Base-by-base conservation (phyloP, 2,113 vertebrate species). In the Austrofundulus limnaeus region DNA sequence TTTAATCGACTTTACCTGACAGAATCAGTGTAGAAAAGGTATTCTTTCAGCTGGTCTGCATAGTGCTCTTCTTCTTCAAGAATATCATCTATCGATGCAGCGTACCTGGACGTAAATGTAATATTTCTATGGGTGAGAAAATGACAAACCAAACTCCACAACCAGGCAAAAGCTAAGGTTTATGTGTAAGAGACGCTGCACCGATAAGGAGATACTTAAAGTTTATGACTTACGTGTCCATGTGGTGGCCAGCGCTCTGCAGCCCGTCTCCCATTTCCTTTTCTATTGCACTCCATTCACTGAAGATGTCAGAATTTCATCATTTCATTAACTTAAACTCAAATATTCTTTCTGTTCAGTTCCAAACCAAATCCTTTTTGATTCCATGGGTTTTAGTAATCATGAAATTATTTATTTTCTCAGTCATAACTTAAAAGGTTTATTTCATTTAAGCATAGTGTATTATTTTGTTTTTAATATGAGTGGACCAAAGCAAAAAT, bases 221-320 rank as follows among this genome's bases (percentile, higher is more conserved):
- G 24, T 56, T 12, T 21, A 11, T 47, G 81, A 92, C 95, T 93
- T 87, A 98, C 95, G 95, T 95, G 69, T 98, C 95, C 95, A 97
- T 97, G 87, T 98, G 96, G 86, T 96, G 96, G 34, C 96, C 96
- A 57, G 96, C 95, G 83, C 96, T 98, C 92, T 98, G 96, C n/a
- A 98, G 87, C 23, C 96, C 96, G 46, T 97, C 96, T 61, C 96
- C 96, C 96, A 97, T 97, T 87, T 97, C 96, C 72, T 94, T 96
- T 67, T 97, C 96, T 85, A 97, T 96, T 21, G 95, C 95, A 50
- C 95, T 97, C 95, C 95, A 98, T 76, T 98, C 96, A 87, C 96
- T 96, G 72, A 1, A 75, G 24, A 65, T 25, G 80, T 6, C 76
- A 49, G 20, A 20, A 52, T 17, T 15, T 17, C 56, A n/a, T 12